Evolutionary conservation across 1,140 invertebrate genomes (phyloP), one percentile per base, ranked within the genome.

Genomic region (Phenacoccus solenopsis): DNA sequence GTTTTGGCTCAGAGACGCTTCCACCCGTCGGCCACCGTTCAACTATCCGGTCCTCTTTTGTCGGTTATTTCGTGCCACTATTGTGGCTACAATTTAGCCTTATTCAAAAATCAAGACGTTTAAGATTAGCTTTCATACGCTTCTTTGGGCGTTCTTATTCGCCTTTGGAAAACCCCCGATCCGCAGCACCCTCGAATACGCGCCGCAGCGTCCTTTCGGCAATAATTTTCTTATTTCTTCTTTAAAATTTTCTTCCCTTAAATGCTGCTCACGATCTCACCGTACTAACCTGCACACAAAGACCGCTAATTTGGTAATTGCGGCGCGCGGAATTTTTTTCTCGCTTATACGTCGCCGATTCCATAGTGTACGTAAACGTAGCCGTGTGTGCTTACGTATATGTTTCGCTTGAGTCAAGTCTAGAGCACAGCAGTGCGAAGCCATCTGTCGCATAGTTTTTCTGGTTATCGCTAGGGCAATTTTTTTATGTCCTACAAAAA

Each of bases 51-150:
- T 64, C 59, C 59, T 64, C 59, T 64, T 64, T 64, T 64, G 59
- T 64, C 59, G 59, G 59, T 64, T 64, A 64, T 64, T 64, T 64
- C 25, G 59, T 64, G 59, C 59, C 25, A 16, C 59, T 64, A 64
- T 64, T 64, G 59, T 64, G 59, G 59, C 59, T 64, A 64, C 59
- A 64, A 64, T 64, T 64, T 64, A 64, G 59, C 59, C 59, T 64
- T 64, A 64, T 64, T 64, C 59, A 64, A 10, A 64, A 64, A 64
- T 64, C 59, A 64, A 64, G 59, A 64, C 59, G 59, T 64, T 64
- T 64, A 64, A 24, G 59, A 64, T 64, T 64, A 64, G 59, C 59
- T 64, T 64, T 64, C 25, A 25, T 64, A 64, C 59, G 59, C 10
- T 64, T 64, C 59, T 64, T 64, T 27, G 59, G 59, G 38, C 38